phyloP scores from a whole-genome alignment of 2,797 vertebrate species.

The Distichodus sexfasciatus region DNA sequence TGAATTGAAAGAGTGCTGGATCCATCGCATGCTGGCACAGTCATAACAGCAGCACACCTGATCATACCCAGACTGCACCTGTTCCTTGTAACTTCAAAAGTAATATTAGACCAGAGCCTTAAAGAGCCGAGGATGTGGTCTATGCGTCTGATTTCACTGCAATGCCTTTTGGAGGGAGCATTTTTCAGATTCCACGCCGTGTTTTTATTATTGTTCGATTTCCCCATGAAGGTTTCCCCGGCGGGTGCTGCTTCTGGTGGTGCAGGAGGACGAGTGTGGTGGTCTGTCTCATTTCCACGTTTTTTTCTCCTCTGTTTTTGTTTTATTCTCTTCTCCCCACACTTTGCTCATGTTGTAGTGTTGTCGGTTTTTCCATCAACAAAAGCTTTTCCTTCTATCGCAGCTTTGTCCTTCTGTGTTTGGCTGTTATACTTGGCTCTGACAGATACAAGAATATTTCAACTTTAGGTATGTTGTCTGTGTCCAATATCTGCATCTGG shows the following conservation, averaged over 20 bases:
- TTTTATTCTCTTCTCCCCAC: too few species aligned
- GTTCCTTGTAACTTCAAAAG: slow-evolving; percentile 14
- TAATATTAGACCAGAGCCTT: slow-evolving; percentile 13
- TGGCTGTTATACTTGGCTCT: too few species aligned
- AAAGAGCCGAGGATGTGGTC: slow-evolving; percentile 11
- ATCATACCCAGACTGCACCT: slow-evolving; percentile 30
- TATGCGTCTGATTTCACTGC: slow-evolving; percentile 40
- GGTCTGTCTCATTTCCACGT: slow-evolving; percentile 44
- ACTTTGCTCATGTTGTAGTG: too few species aligned
- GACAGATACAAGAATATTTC: too few species aligned
- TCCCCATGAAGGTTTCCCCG: slow-evolving; percentile 46
- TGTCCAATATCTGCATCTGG: too few species aligned
- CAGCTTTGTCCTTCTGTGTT: too few species aligned
- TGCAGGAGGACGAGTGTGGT: slow-evolving; percentile 16
- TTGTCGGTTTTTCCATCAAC: too few species aligned
- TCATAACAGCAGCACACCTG: slow-evolving; percentile 24
- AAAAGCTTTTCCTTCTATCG: too few species aligned
- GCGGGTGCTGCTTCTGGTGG: slow-evolving; percentile 23
- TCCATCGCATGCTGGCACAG: background rate
- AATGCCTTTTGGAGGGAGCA: slow-evolving; percentile 39
- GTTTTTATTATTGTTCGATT: slow-evolving; percentile 57
- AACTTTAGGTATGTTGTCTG: too few species aligned
- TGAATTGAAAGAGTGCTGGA: background rate
- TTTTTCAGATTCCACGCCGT: slow-evolving; percentile 53
- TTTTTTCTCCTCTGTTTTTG: slow-evolving; percentile 55